Evolutionary conservation across 2,888 invertebrate genomes (phyloP).

Genomic region (Rhagonycha fulva): DNA sequence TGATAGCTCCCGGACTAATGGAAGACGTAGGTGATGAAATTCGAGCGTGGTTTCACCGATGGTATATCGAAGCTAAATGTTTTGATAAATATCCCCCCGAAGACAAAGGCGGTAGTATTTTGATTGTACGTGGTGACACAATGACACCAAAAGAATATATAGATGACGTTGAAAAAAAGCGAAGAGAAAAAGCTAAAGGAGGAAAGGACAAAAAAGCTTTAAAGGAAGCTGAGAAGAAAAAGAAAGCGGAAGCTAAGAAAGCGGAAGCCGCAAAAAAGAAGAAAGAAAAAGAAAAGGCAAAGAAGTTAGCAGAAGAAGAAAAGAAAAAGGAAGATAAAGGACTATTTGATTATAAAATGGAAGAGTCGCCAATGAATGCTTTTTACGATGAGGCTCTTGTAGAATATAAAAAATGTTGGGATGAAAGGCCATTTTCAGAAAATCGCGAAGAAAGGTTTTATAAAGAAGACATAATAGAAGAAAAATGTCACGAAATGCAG

Average conservation of each 20-base stretch:
- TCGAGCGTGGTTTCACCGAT: slow-evolving; percentile 72
- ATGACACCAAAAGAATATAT: slow-evolving; percentile 64
- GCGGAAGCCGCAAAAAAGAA: slow-evolving; percentile 45
- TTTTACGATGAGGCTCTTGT: slow-evolving; percentile 53
- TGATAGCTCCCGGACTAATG: slow-evolving; percentile 64
- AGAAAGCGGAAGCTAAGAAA: slow-evolving; percentile 40
- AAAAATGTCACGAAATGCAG: slow-evolving; percentile 67
- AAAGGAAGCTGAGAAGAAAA: slow-evolving; percentile 36
- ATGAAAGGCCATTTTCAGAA: slow-evolving; percentile 54
- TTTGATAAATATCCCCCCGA: slow-evolving; percentile 77
- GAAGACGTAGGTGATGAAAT: slow-evolving; percentile 79
- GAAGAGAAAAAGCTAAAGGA: slow-evolving; percentile 42
- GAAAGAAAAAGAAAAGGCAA: slow-evolving; percentile 51
- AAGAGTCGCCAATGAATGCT: slow-evolving; percentile 49
- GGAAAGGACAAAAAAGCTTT: slow-evolving; percentile 31
- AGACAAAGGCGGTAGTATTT: slow-evolving; percentile 69
- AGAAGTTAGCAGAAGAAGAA: slow-evolving; percentile 32
- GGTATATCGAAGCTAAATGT: slow-evolving; percentile 61
- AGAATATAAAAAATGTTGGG: slow-evolving; percentile 60
- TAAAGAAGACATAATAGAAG: slow-evolving; percentile 66
- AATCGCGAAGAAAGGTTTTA: slow-evolving; percentile 67
- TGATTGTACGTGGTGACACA: slow-evolving; percentile 64
- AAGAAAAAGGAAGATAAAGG: slow-evolving; percentile 25
- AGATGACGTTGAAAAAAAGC: slow-evolving; percentile 47
- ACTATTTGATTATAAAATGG: slow-evolving; percentile 35